Percentiles rank a stretch among this genome's conserved stretches.
Evolutionary conservation across 2,113 vertebrate genomes (phyloP).

Genomic region (Saccopteryx leptura): DNA sequence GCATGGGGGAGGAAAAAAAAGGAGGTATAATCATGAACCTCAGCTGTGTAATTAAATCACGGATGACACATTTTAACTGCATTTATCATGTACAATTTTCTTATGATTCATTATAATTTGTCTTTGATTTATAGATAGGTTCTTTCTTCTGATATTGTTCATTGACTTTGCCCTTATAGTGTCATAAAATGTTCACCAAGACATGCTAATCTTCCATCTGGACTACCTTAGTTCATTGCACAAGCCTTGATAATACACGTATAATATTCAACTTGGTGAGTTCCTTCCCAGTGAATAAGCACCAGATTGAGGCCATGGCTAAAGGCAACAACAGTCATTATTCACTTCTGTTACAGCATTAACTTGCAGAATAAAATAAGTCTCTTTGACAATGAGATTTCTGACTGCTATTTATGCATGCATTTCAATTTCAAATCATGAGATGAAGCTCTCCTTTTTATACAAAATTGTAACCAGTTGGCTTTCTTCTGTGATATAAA

Average conservation of each 20-base stretch:
- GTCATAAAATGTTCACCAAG: constrained; percentile 69
- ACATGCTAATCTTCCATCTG: constrained; percentile 42
- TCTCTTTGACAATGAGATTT: neutral
- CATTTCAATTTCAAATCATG: neutral
- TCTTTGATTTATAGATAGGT: constrained; percentile 52
- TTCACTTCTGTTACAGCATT: neutral
- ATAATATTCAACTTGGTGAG: constrained; percentile 42
- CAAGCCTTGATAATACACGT: neutral
- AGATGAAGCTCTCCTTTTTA: neutral
- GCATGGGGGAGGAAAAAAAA: neutral
- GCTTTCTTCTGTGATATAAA: neutral
- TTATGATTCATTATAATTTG: constrained; percentile 14
- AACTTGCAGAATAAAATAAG: constrained; percentile 49
- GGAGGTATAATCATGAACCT: constrained; percentile 5
- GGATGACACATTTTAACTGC: constrained; percentile 5
- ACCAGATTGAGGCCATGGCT: neutral
- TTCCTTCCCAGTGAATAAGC: constrained; percentile 27
- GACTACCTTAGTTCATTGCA: constrained; percentile 56
- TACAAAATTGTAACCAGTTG: neutral
- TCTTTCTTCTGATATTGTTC: constrained; percentile 56
- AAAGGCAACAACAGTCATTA: constrained; percentile 20
- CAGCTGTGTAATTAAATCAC: constrained; percentile 57
- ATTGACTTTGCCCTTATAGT: constrained; percentile 61
- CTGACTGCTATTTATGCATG: neutral
- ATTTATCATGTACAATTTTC: constrained; percentile 58